Evolutionary conservation across 2,888 invertebrate species (phyloP).

Genomic region (Lepidonotus clava): DNA sequence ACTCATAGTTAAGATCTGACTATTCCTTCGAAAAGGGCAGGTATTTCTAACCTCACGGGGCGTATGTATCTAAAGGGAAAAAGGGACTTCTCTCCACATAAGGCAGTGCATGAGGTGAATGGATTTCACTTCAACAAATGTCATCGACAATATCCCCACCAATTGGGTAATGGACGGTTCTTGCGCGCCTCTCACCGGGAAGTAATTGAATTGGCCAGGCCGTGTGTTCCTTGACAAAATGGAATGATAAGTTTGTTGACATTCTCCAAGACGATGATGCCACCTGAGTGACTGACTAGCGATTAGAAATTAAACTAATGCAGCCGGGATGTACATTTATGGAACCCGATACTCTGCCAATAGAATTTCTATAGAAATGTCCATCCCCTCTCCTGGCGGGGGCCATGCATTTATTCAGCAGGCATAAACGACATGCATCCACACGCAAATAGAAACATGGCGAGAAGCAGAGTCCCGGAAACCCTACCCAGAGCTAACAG

Average conservation of each 20-base stretch:
- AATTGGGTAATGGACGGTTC: conserved; percentile 32
- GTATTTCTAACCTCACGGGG: too few species aligned
- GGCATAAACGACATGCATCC: conserved; percentile 32
- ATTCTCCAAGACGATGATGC: conserved; percentile 23
- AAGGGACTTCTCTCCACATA: too few species aligned
- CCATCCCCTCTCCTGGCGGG: background rate
- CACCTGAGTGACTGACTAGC: conserved; percentile 37
- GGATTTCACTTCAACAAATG: conserved; percentile 3
- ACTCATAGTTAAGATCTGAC: too few species aligned
- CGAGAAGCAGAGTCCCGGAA: background rate
- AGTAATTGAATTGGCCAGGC: conserved; percentile 10
- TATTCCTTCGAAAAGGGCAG: too few species aligned
- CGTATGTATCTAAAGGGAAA: too few species aligned
- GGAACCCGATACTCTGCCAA: conserved; percentile 30
- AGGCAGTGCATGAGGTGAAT: too few species aligned
- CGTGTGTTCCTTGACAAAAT: background rate
- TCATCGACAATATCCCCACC: conserved; percentile 24
- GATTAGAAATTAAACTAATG: conserved; percentile 48
- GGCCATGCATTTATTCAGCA: conserved; percentile 47
- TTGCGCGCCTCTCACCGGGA: background rate
- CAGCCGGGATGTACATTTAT: conserved; percentile 21
- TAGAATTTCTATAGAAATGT: background rate
- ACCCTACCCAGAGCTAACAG: conserved; percentile 6
- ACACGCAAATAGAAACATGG: conserved; percentile 51
- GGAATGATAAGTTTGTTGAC: conserved; percentile 14